A percentile compares a stretch with the other conserved stretches of the same genome.
phyloP scores from a whole-genome alignment of 2,113 vertebrate species.

The Podiceps cristatus region DNA sequence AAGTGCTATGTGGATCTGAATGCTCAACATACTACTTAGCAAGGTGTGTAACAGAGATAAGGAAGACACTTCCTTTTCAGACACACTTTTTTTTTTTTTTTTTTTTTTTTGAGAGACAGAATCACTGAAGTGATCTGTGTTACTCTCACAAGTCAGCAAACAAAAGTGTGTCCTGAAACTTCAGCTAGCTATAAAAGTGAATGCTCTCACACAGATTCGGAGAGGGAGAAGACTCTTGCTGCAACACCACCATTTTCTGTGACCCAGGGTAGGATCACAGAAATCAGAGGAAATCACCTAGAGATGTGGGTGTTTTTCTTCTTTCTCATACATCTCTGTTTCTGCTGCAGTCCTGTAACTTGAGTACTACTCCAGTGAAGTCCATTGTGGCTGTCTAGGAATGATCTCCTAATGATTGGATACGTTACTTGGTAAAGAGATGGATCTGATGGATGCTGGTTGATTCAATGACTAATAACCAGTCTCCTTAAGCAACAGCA shows the following conservation, averaged over 20 bases:
- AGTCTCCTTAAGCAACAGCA: background rate
- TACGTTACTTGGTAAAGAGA: background rate
- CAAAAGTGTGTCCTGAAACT: background rate
- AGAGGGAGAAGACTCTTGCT: background rate
- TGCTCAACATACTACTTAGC: background rate
- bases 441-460: background rate
- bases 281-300: background rate
- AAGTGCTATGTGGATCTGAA: background rate
- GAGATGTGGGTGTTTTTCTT: background rate
- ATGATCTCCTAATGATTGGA: background rate
- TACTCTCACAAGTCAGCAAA: background rate
- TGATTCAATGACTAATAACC: background rate
- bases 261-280: background rate
- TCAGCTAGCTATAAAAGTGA: background rate
- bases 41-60: background rate
- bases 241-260: background rate
- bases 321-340: background rate
- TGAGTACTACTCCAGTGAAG: background rate
- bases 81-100: background rate
- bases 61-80: background rate
- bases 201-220: background rate
- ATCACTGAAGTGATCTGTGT: background rate
- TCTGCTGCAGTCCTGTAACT: background rate
- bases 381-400: background rate
- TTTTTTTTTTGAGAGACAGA: background rate